These are phyloP conservation scores for Entelurus aequoreus DNA, from an alignment of 2,113 vertebrate genomes.

Conservation along the genomic window DNA sequence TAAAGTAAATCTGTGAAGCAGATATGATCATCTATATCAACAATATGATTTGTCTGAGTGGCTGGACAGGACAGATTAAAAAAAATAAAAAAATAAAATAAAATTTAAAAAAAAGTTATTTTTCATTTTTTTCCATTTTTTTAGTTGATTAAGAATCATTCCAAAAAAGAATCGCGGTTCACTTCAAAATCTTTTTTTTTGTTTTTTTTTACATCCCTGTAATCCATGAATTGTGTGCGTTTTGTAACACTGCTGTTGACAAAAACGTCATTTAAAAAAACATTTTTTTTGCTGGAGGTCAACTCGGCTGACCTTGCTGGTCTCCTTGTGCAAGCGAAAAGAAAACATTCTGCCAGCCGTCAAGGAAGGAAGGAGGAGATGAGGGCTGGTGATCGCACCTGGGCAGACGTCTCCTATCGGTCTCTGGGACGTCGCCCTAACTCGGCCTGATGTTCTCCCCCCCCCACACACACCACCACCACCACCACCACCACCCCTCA, in stretches of 20 bases:
- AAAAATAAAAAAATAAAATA: no score
- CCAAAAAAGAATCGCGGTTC: no score
- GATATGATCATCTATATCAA: no score
- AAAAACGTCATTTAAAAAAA: neutral
- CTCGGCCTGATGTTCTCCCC: conserved; percentile 42
- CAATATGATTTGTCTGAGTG: no score
- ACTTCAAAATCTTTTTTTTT: no score
- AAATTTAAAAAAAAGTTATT: no score
- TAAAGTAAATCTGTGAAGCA: no score
- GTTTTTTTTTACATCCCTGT: no score
- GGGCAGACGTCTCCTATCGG: conserved; percentile 41
- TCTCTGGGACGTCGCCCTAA: conserved; percentile 52
- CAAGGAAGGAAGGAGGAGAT: conserved; percentile 12
- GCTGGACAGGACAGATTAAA: no score
- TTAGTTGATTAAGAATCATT: no score
- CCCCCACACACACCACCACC: neutral
- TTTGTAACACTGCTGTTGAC: neutral
- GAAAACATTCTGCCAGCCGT: conserved; percentile 17
- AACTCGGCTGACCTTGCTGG: conserved; percentile 24
- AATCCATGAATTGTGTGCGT: neutral
- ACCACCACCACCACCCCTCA: no score
- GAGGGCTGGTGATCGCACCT: conserved; percentile 28
- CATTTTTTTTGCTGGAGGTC: neutral
- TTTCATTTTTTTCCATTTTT: no score
- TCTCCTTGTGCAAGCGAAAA: conserved; percentile 36